Evolutionary conservation across 2,113 vertebrate genomes (phyloP).

Genomic region (Pantherophis guttatus): DNA sequence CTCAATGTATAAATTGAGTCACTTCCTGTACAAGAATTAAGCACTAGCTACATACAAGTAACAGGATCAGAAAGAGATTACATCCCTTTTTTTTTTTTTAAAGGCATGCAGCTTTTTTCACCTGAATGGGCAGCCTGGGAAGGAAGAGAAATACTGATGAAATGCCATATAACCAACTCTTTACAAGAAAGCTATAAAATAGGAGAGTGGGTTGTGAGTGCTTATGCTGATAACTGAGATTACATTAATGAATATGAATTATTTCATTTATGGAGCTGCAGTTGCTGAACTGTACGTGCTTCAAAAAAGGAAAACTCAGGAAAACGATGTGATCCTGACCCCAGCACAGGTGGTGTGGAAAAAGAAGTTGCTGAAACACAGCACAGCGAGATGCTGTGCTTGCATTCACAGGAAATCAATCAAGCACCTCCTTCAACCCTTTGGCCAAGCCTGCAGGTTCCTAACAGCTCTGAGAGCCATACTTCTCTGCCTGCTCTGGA

Average conservation of each 20-base stretch:
- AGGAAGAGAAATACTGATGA: background rate
- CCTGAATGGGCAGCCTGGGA: background rate
- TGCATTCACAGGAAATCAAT: background rate
- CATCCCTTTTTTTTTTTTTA: background rate
- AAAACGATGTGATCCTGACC: background rate
- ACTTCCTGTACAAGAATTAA: background rate
- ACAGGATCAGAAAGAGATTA: background rate
- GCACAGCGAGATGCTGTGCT: background rate
- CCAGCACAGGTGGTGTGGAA: background rate
- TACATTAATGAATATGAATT: background rate
- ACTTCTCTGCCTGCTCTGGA: background rate
- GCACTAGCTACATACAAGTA: background rate
- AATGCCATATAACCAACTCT: background rate
- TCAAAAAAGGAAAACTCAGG: background rate
- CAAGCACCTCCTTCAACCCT: background rate
- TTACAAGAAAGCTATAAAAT: background rate
- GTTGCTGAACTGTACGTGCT: background rate
- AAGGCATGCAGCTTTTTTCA: background rate
- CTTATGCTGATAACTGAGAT: background rate
- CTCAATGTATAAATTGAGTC: background rate
- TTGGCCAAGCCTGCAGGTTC: background rate
- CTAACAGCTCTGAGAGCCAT: background rate
- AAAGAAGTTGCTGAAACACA: background rate
- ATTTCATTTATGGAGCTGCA: background rate
- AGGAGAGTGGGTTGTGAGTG: background rate